Base-by-base conservation (phyloP, 1,140 invertebrate species). In the Aphelenchoides besseyi region DNA sequence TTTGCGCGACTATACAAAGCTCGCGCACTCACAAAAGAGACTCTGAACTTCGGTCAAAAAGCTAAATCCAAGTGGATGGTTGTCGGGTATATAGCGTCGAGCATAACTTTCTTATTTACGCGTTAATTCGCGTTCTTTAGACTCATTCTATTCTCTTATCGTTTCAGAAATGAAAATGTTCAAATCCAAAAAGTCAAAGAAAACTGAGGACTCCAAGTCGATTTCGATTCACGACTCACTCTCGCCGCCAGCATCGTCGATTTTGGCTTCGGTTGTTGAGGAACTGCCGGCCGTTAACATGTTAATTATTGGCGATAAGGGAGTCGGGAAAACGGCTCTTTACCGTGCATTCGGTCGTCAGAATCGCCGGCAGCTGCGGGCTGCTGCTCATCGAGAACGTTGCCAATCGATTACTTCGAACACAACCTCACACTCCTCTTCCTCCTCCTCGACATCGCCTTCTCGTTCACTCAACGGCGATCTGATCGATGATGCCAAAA, bases 281-380 rank as follows among this genome's bases (percentile, higher is more conserved):
- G 1, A n/a, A n/a, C 59, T 18, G 59, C 1, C 59, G 16, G 16
- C 3, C 28, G 79, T 74, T 37, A 86, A 91, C 73, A 92, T 89
- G 78, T 91, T 92, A 0, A 94, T 89, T 2, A 36, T 61, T 23
- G 0, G 92, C 94, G 1, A 98, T 89, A 85, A 96, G 98, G 86
- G 94, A 96, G 84, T 98, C 97, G 0, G 97, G 89, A 82, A 93
- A 94, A 87, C 97, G 92, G 37, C 95, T 95, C 85, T 98, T 98
- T 9, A 97, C 89, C 0, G 89, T 88, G 86, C 97, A 95, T 2
- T 93, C 92, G 80, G 91, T 90, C 5, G 94, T 91, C 0, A 98
- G 95, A 2, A 95, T 95, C 1, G 95, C 95, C 0, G 94, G 91
- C 85, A 98, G 95, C 0, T 92, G 89, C 0, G 98, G 91, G n/a